Evolutionary conservation across 1,140 invertebrate species (phyloP).

Genomic region (Saccostrea glomerata): DNA sequence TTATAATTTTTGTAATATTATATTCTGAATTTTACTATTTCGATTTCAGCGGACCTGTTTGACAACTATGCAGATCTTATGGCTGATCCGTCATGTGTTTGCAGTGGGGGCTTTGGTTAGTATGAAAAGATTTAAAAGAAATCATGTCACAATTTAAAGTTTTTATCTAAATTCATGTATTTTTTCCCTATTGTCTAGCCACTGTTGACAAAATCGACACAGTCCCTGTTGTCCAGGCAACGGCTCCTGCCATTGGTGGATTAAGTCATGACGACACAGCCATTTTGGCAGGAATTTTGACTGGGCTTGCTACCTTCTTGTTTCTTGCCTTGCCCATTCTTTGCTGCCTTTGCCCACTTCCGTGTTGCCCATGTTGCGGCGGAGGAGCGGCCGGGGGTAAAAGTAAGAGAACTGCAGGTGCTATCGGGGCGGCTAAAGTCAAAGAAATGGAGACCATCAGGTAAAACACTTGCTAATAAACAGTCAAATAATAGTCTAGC

Average conservation of each 20-base stretch:
- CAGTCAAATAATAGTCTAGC: no score
- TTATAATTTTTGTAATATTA: not conserved
- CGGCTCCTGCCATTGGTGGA: constrained; percentile 31
- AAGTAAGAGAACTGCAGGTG: constrained; percentile 35
- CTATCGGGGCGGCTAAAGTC: constrained; percentile 25
- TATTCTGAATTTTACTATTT: not conserved
- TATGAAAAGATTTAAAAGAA: not conserved
- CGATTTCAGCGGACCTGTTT: constrained; percentile 20
- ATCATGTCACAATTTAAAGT: no score
- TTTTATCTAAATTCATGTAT: not conserved
- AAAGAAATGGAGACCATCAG: constrained; percentile 32
- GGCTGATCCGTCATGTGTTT: constrained; percentile 33
- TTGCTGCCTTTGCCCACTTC: constrained; percentile 53
- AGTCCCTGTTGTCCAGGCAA: constrained; percentile 20
- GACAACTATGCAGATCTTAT: constrained; percentile 7
- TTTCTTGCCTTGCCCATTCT: constrained; percentile 54
- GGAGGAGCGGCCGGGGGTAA: constrained; percentile 17
- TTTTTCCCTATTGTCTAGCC: not conserved
- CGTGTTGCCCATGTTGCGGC: constrained; percentile 36
- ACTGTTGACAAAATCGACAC: constrained; percentile 29
- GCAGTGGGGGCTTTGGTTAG: constrained; percentile 32
- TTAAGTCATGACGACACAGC: constrained; percentile 52
- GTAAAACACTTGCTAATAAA: not conserved
- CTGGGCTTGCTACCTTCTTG: constrained; percentile 53
- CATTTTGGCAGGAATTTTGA: constrained; percentile 52